Evolutionary conservation across 2,888 invertebrate genomes (phyloP), one percentile per base, ranked within the genome.

Genomic region (Plagodis pulveraria): DNA sequence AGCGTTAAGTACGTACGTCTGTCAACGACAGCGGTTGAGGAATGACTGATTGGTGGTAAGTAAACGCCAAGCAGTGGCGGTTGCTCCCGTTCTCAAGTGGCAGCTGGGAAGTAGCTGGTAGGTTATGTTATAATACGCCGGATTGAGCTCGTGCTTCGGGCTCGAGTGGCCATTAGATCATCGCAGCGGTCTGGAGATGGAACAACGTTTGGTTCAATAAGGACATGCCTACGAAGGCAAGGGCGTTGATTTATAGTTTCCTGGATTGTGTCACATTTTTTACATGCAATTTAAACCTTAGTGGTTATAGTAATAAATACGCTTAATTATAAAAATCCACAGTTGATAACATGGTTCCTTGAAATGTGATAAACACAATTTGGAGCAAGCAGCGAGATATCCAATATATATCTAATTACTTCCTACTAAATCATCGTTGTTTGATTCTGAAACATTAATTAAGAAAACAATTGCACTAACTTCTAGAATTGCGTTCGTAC

Each of bases 11-110:
- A 54, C 55, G 66, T 61, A 64, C 78, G 67, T 66, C 62, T 55
- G 58, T 67, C 75, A 67, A 60, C 63, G 70, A 38, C 74, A 68
- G 70, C 65, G 74, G 77, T 66, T 69, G 74, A 74, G 73, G 73
- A 73, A 73, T 77, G 74, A 84, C 84, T 84, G 80, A 77, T 78
- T 76, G 72, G 58, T 22, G 48, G 33, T 38, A 35, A 10, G 22
- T 22, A 22, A 22, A 22, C 22, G 22, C 8, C 10, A 40, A 40
- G 41, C 22, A 6, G 56, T 12, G 50, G 50, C 50, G 22, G 36
- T 47, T 51, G 47, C 48, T 52, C 57, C 52, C 52, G 48, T 41
- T 35, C 11, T 22, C 52, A 53, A 53, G 58, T 58, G 57, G 43
- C 45, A 22, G 34, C 32, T 41, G 11, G 40, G 6, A 8, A 40